These are phyloP conservation scores for Macaria liturata DNA, from an alignment of 2,888 invertebrate species.

Conservation along the genomic window DNA sequence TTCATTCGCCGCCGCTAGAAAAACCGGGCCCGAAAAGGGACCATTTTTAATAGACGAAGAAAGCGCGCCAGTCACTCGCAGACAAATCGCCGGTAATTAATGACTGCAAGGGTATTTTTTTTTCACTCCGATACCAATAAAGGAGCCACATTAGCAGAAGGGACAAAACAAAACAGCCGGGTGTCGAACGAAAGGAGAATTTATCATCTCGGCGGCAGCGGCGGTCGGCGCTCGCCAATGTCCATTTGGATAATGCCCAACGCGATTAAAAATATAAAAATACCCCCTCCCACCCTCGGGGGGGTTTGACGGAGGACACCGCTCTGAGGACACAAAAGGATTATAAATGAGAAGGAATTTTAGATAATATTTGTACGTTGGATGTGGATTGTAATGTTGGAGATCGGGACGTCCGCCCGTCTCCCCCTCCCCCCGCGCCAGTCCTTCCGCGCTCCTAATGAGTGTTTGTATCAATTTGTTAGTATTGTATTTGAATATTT, in stretches of 20 bases:
- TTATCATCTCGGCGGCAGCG: constrained; percentile 81
- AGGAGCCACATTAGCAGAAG: constrained; percentile 69
- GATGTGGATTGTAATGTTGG: constrained; percentile 82
- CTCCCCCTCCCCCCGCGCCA: constrained; percentile 33
- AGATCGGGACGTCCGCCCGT: constrained; percentile 56
- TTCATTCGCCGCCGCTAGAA: constrained; percentile 40
- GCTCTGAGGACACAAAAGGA: constrained; percentile 83
- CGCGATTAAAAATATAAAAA: constrained; percentile 84
- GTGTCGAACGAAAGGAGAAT: constrained; percentile 83
- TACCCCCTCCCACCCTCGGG: constrained; percentile 63
- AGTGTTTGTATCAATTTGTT: constrained; percentile 84
- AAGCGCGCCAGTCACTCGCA: constrained; percentile 74
- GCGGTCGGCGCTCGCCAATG: constrained; percentile 79
- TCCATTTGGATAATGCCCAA: constrained; percentile 84
- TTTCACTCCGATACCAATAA: constrained; percentile 70
- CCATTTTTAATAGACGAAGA: constrained; percentile 77
- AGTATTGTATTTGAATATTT: constrained; percentile 84
- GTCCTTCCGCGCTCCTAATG: constrained; percentile 79
- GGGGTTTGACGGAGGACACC: constrained; percentile 80
- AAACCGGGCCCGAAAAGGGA: constrained; percentile 51
- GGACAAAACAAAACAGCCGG: constrained; percentile 73
- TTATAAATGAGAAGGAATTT: constrained; percentile 85
- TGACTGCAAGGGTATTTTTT: constrained; percentile 70
- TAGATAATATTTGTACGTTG: constrained; percentile 84
- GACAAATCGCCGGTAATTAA: constrained; percentile 80